Evolutionary conservation across 2,888 invertebrate species (phyloP).

Genomic region (Morpho achilles): DNA sequence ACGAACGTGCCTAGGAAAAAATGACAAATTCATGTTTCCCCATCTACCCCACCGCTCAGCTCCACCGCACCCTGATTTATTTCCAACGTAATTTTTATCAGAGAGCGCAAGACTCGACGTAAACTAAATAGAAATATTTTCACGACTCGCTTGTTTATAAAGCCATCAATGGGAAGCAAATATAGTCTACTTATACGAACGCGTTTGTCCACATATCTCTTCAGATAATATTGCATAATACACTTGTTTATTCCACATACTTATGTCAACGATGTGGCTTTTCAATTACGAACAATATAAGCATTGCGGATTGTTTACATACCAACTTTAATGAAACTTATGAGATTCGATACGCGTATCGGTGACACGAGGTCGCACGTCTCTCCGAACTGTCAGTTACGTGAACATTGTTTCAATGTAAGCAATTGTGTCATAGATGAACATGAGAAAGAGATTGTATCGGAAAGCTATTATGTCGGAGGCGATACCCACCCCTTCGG

Average conservation of each 20-base stretch:
- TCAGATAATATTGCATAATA: conserved; percentile 64
- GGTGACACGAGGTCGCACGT: conserved; percentile 50
- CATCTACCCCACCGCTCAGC: conserved; percentile 44
- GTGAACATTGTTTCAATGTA: conserved; percentile 67
- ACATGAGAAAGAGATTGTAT: conserved; percentile 51
- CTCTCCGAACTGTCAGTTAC: conserved; percentile 54
- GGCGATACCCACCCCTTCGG: conserved; percentile 46
- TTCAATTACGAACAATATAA: conserved; percentile 47
- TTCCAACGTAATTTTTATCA: conserved; percentile 72
- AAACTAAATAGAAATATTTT: conserved; percentile 74
- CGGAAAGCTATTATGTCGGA: conserved; percentile 60
- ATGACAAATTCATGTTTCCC: conserved; percentile 76
- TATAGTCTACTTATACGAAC: conserved; percentile 67
- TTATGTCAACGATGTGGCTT: conserved; percentile 43
- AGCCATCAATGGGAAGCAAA: conserved; percentile 72
- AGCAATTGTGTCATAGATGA: conserved; percentile 58
- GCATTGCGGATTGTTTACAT: conserved; percentile 29
- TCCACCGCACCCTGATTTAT: conserved; percentile 60
- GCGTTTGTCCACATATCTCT: conserved; percentile 66
- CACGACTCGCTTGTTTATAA: conserved; percentile 74
- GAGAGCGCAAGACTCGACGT: conserved; percentile 56
- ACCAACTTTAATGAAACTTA: conserved; percentile 36
- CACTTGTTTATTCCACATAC: conserved; percentile 50
- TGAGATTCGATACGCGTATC: conserved; percentile 47
- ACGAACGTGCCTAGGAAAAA: conserved; percentile 75